Percentiles rank a stretch among this genome's conserved stretches.
Evolutionary conservation across 2,888 invertebrate species (phyloP).

Genomic region (Brachylomia viminalis): DNA sequence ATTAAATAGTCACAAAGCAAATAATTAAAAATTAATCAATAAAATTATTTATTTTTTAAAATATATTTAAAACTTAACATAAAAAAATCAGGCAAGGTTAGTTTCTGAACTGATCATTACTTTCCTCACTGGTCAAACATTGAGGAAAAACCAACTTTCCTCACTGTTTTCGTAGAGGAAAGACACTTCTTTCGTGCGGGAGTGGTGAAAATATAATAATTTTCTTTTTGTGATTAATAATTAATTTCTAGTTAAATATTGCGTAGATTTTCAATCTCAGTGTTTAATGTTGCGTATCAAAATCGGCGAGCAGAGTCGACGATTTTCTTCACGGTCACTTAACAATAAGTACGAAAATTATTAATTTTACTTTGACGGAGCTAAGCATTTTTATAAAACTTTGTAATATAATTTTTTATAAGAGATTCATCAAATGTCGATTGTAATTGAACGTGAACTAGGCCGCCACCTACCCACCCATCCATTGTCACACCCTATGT

Average conservation of each 20-base stretch:
- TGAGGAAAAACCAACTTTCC: too few relatives aligned
- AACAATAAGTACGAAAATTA: conserved; percentile 26
- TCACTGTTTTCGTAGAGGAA: too few relatives aligned
- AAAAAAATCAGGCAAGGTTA: too few relatives aligned
- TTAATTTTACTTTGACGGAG: conserved; percentile 26
- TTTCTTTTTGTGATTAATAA: not conserved
- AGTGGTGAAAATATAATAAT: not conserved
- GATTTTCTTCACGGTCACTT: conserved; percentile 35
- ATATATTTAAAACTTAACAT: too few relatives aligned
- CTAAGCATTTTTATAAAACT: not conserved
- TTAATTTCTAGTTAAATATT: conserved; percentile 7
- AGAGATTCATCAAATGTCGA: not conserved
- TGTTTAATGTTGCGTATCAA: conserved; percentile 45
- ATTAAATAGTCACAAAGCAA: too few relatives aligned
- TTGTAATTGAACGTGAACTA: not conserved
- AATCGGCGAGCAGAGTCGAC: conserved; percentile 13
- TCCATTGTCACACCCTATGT: not conserved
- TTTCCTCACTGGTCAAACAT: too few relatives aligned
- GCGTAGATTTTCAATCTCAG: conserved; percentile 30
- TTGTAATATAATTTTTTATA: not conserved
- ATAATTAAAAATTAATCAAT: too few relatives aligned
- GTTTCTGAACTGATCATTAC: too few relatives aligned
- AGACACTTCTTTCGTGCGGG: too few relatives aligned
- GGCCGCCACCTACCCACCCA: too few relatives aligned
- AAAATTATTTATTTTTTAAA: too few relatives aligned